These are phyloP conservation scores for Poeciliopsis occidentalis DNA, from an alignment of 2,113 vertebrate genomes.

Conservation along the genomic window DNA sequence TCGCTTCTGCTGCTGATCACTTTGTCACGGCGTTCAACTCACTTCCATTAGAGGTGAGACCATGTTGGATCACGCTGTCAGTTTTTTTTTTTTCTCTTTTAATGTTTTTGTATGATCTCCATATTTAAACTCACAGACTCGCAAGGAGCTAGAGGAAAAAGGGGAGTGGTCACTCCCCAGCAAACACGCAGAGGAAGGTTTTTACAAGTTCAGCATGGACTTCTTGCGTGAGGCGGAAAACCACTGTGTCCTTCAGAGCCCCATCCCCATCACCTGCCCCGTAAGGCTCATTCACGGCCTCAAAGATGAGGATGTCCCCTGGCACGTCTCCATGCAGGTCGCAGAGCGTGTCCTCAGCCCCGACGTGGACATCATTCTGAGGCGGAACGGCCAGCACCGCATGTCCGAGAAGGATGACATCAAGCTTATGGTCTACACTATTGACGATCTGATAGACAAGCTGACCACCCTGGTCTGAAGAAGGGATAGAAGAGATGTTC, in stretches of 20 bases:
- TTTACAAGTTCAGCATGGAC: conserved; percentile 82
- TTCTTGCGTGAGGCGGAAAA: conserved; percentile 91
- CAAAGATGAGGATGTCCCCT: conserved; percentile 87
- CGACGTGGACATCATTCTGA: conserved; percentile 92
- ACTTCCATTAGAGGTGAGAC: conserved; percentile 87
- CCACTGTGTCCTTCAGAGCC: conserved; percentile 89
- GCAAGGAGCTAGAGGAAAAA: conserved; percentile 88
- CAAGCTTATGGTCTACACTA: conserved; percentile 91
- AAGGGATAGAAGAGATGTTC: conserved; percentile 18
- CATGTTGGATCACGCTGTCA: neutral
- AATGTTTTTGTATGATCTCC: conserved; percentile 6
- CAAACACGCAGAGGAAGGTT: conserved; percentile 82
- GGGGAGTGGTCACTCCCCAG: conserved; percentile 86
- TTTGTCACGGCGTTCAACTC: conserved; percentile 85
- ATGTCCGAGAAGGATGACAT: conserved; percentile 93
- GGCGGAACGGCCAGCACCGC: conserved; percentile 87
- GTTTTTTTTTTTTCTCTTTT: neutral
- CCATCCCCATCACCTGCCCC: conserved; percentile 91
- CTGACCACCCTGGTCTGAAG: conserved; percentile 83
- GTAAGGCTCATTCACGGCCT: conserved; percentile 91
- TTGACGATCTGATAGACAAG: conserved; percentile 97
- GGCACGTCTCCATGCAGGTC: conserved; percentile 92
- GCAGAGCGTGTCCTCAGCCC: conserved; percentile 85
- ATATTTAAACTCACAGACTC: conserved; percentile 71
- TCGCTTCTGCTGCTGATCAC: conserved; percentile 87